Evolutionary conservation across 1,140 invertebrate genomes (phyloP), one percentile per base, ranked within the genome.

Genomic region (Drosophila micromelanica): DNA sequence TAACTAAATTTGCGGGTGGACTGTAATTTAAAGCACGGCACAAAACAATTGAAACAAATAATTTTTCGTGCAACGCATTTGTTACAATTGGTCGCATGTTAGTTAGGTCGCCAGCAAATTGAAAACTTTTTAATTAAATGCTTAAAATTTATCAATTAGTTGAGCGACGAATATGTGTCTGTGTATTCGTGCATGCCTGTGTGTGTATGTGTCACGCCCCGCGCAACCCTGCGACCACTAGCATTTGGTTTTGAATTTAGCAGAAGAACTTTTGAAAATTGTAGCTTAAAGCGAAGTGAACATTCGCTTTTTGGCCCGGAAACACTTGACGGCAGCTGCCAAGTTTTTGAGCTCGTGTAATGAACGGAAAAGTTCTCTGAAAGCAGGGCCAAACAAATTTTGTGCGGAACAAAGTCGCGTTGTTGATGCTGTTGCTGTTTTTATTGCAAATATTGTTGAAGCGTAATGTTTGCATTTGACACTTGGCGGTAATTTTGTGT

Each of bases 401-500:
- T 68, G n/a, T n/a, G 57, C 54, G 64, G 42, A 64, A 42, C 68
- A 76, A 85, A 51, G 63, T 76, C 8, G 8, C 40, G 15, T 48
- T 55, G 56, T 76, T 63, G 60, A 15, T 60, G 54, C 37, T 76
- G 11, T 49, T 49, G 5, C 20, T 40, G 35, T 38, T 89, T 89
- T 89, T 71, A 80, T 89, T 68, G 79, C 80, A 89, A 90, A 89
- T 87, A 87, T 87, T 87, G 85, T 84, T 73, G 51, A 42, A 78
- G 57, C 75, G 43, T 70, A 89, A 80, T 89, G 84, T 89, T 87
- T 87, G 84, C 84, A 84, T 87, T 87, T 87, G 84, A 87, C 84
- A 87, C 84, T 87, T 89, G 79, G 73, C 69, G 84, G 84, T 89
- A 82, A 87, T 87, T 87, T 89, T 79, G 84, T 86, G 82, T 81